Evolutionary conservation across 2,113 vertebrate genomes (phyloP), one percentile per base, ranked within the genome.

Genomic region (Melanocharis versteri): DNA sequence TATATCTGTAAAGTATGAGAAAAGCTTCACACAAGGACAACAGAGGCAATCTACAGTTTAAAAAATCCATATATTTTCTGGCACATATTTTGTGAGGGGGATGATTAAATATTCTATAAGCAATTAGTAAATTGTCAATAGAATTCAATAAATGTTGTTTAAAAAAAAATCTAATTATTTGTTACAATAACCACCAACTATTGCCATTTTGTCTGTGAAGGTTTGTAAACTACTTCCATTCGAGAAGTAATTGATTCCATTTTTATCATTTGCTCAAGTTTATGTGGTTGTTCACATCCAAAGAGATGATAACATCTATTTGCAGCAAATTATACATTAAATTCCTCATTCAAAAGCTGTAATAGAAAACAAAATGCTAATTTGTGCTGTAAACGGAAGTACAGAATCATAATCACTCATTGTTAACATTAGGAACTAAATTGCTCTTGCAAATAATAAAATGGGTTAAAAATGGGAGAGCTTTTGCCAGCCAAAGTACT

Each of bases 251-350:
- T 98, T 98, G 98, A 98, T 98, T 98, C 97, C 97, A 97, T 98
- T 98, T 98, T 98, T 98, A 98, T 98, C 98, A 97, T 98, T 98
- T 98, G 97, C 97, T 97, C 96, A 97, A 98, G 98, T 98, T 98
- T 98, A 98, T 98, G 96, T 96, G 97, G 97, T 96, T 97, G 97
- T 94, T 97, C 98, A 96, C 97, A 96, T 97, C 96, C 97, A 98
- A 97, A 97, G 96, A 98, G 97, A 98, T 98, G 98, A 98, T 98
- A 98, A 98, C 97, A 98, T 98, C 98, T 98, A 98, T 98, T 98
- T 98, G 98, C 97, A 97, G 97, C 98, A 98, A 98, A 98, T 98
- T 98, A 98, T 98, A 98, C 97, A 98, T 98, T 98, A 98, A 98
- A 98, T 98, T 98, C 97, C 96, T 98, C 97, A 98, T 98, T 98